Percentiles rank a stretch among this genome's conserved stretches.
Evolutionary conservation across 2,113 vertebrate species (phyloP).

Genomic region (Ranitomeya variabilis): DNA sequence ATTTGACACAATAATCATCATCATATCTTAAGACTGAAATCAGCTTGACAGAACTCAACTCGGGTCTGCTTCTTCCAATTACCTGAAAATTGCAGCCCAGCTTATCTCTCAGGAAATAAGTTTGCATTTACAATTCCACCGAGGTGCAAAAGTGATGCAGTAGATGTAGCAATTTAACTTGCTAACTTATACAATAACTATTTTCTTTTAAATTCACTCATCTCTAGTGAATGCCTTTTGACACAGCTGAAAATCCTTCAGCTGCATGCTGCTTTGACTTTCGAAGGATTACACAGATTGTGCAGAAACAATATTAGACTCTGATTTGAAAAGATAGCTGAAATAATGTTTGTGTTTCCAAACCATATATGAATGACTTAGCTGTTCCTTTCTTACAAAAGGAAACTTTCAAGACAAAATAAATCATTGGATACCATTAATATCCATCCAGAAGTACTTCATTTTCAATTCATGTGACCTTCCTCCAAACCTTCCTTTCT

Average conservation of each 20-base stretch:
- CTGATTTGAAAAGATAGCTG: conserved; percentile 34
- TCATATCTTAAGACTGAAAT: conserved; percentile 70
- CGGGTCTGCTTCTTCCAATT: conserved; percentile 71
- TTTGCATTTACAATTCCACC: conserved; percentile 67
- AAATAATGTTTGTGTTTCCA: conserved; percentile 36
- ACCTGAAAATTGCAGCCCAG: conserved; percentile 69
- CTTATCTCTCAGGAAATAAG: conserved; percentile 62
- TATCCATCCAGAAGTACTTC: background rate
- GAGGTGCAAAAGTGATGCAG: conserved; percentile 57
- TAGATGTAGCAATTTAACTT: conserved; percentile 61
- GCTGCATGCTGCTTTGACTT: conserved; percentile 33
- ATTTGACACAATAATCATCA: conserved; percentile 75
- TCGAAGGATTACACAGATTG: conserved; percentile 48
- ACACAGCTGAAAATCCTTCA: conserved; percentile 28
- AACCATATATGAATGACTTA: conserved; percentile 11
- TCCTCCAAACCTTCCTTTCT: background rate
- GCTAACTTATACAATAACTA: conserved; percentile 57
- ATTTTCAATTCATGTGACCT: background rate
- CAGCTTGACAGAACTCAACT: conserved; percentile 68
- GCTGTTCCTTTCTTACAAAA: conserved; percentile 5
- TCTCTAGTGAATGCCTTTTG: conserved; percentile 59
- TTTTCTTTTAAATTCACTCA: conserved; percentile 60
- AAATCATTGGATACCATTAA: background rate
- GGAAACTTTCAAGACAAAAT: background rate
- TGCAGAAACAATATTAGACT: conserved; percentile 45